Evolutionary conservation across 2,113 vertebrate species (phyloP).

Genomic region (Meles meles): DNA sequence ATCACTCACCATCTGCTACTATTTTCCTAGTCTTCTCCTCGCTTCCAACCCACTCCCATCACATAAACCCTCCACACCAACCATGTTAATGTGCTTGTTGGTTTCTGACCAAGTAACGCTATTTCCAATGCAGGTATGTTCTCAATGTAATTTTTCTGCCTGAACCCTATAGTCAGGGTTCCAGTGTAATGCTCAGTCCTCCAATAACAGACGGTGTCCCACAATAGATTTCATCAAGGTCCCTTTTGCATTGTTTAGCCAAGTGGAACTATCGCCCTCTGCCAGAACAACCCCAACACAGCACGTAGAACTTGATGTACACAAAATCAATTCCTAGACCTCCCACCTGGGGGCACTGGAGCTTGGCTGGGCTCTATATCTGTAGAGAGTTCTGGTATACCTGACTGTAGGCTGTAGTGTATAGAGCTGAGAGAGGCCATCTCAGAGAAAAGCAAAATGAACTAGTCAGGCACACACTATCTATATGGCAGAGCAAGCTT

Average conservation of each 20-base stretch:
- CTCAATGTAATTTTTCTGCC: background rate
- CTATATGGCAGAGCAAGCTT: background rate
- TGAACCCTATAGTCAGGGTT: background rate
- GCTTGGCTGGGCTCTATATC: background rate
- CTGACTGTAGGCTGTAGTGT: background rate
- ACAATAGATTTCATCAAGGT: background rate
- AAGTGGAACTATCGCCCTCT: background rate
- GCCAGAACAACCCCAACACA: background rate
- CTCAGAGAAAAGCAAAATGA: background rate
- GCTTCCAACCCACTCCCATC: background rate
- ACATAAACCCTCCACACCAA: background rate
- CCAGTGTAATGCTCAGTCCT: background rate
- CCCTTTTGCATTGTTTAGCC: background rate
- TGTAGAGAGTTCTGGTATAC: background rate
- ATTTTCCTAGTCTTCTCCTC: background rate
- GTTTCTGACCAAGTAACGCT: background rate
- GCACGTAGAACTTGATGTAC: background rate
- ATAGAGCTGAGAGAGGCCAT: background rate
- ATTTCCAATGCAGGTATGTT: background rate
- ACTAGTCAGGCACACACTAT: background rate
- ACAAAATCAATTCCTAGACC: background rate
- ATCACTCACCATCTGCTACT: background rate
- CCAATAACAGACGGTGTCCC: background rate
- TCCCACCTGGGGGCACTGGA: rapidly evolving
- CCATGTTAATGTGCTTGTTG: background rate